Evolutionary conservation across 1,140 invertebrate species (phyloP), one percentile per base, ranked within the genome.

Genomic region (Apis cerana): DNA sequence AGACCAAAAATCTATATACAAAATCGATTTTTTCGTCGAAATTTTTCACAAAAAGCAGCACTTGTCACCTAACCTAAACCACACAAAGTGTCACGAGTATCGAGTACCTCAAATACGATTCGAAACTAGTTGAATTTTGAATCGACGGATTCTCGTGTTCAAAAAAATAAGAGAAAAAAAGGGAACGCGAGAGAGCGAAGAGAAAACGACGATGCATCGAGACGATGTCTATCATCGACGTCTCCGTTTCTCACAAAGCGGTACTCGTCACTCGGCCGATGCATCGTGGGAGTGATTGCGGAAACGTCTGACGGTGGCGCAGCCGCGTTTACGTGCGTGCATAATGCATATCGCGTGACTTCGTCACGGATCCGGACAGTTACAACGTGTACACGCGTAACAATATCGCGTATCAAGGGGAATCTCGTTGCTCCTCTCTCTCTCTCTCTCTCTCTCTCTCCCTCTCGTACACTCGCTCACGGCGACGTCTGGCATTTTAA

Each of bases 271-370:
- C 12, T 48, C 17, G 77, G 17, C 33, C 74, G 83, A 15, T 58
- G 83, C 72, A 88, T 88, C 87, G 87, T 88, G 86, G 87, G 80
- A 88, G 80, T 85, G 83, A 85, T 85, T 76, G 80, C 87, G 87
- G 86, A 88, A 88, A 88, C 86, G 87, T 80, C 83, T 85, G 83
- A 83, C 67, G 82, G 68, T 69, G 76, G 21, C 56, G 62, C 79
- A 77, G 77, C 56, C 59, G 75, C 81, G 81, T 89, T 43, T 88
- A 88, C 88, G 84, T 85, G 84, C 88, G 86, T 88, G 88, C 88
- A 89, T 89, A 89, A 89, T 89, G 88, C 88, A 89, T 89, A 89
- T 89, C 88, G 88, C 88, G 88, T 89, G 88, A 89, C 86, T 89
- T 56, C 87, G 87, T 88, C 87, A 88, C 87, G 87, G 86, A 88